These are phyloP conservation scores for Drosophila vallismaia DNA, from an alignment of 2,888 invertebrate genomes.

Conservation along the genomic window DNA sequence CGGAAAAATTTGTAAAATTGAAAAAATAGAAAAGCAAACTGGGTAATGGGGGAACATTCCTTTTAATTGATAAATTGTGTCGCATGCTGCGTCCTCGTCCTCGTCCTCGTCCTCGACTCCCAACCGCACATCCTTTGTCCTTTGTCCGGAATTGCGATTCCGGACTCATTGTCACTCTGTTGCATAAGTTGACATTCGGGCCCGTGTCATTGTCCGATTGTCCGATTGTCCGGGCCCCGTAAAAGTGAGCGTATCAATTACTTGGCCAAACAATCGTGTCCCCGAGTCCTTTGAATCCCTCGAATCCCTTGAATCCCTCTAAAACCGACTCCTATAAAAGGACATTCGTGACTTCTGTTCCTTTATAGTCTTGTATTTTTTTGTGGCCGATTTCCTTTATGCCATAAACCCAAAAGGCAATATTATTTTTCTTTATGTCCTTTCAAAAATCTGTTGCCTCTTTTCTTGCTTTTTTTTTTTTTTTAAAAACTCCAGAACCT, in stretches of 20 bases:
- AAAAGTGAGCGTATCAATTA: conserved; percentile 73
- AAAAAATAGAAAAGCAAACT: conserved; percentile 19
- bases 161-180: conserved; percentile 6
- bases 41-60: conserved; percentile 12
- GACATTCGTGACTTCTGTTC: conserved; percentile 28
- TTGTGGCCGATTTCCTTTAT: conserved; percentile 13
- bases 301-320: background rate
- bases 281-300: conserved; percentile 34
- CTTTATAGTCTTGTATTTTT: conserved; percentile 23
- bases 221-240: conserved; percentile 11
- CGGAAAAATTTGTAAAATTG: conserved; percentile 8
- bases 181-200: conserved; percentile 8
- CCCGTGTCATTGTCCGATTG: conserved; percentile 50
- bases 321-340: conserved; percentile 43
- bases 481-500: too few relatives aligned
- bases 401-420: conserved; percentile 15
- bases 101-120: conserved; percentile 37
- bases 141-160: conserved; percentile 9
- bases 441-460: conserved; percentile 11
- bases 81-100: conserved; percentile 64
- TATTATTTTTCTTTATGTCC: background rate
- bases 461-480: too few relatives aligned
- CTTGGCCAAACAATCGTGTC: conserved; percentile 69
- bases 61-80: conserved; percentile 74
- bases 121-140: conserved; percentile 43